A percentile compares a stretch with the other conserved stretches of the same genome.
These are phyloP conservation scores for Pristionchus entomophagus DNA, from an alignment of 2,888 invertebrate species.

Conservation along the genomic window DNA sequence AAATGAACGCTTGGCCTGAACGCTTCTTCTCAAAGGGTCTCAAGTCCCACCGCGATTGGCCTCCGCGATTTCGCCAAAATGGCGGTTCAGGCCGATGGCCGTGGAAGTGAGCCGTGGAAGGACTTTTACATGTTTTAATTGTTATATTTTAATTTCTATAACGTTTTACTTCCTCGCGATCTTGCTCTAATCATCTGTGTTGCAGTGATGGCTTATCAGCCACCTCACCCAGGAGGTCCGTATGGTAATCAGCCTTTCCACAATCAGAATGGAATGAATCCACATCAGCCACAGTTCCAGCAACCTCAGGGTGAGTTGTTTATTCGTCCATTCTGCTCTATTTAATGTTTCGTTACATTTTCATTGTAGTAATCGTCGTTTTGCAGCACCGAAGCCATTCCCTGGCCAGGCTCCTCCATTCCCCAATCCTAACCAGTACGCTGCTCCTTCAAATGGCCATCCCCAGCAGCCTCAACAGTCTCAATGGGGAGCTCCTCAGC, in stretches of 20 bases:
- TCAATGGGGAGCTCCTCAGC: slow-evolving; percentile 36
- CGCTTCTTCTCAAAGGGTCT: no score
- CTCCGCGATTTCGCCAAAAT: no score
- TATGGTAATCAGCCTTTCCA: slow-evolving; percentile 20
- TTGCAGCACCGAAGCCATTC: slow-evolving; percentile 43
- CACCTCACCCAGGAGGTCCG: slow-evolving; percentile 27
- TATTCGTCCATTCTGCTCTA: not conserved
- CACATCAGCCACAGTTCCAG: slow-evolving; percentile 32
- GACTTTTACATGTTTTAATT: not conserved
- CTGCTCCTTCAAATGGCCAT: slow-evolving; percentile 38
- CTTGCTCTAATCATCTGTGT: not conserved
- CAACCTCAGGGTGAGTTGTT: slow-evolving; percentile 27
- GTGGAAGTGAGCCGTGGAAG: not conserved
- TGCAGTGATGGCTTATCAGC: slow-evolving; percentile 47
- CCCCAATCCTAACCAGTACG: not conserved
- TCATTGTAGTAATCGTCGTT: not conserved
- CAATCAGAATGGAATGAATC: slow-evolving; percentile 39
- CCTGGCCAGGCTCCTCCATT: not conserved
- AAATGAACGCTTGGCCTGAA: not conserved
- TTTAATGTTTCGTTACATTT: not conserved
- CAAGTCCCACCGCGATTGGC: not conserved
- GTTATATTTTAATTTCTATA: not conserved
- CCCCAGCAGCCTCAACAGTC: slow-evolving; percentile 3
- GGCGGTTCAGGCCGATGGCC: no score
- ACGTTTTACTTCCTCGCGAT: not conserved